These are phyloP conservation scores for Chrysopilus asiliformis DNA, from an alignment of 2,888 invertebrate species.

Conservation along the genomic window DNA sequence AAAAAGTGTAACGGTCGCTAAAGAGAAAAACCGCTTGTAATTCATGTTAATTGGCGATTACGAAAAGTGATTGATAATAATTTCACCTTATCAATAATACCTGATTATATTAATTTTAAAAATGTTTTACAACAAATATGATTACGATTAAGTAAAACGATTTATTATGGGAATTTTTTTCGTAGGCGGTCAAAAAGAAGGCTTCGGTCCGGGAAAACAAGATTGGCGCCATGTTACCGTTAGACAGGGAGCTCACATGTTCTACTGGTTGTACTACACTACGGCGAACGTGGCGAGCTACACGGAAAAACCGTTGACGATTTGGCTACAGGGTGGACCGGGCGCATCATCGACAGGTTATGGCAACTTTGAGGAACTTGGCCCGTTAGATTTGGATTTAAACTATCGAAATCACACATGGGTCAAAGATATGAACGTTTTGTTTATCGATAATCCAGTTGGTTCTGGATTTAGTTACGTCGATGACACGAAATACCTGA, in stretches of 20 bases:
- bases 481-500: slow-evolving; percentile 38
- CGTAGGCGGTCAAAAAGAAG: slow-evolving; percentile 16
- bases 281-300: slow-evolving; percentile 45
- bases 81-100: too few relatives aligned
- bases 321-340: slow-evolving; percentile 85
- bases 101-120: too few relatives aligned
- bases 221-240: slow-evolving; percentile 63
- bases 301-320: slow-evolving; percentile 58
- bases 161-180: too few relatives aligned
- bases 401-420: slow-evolving; percentile 60
- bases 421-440: slow-evolving; percentile 65
- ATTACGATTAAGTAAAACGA: too few relatives aligned
- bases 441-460: slow-evolving; percentile 85
- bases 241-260: slow-evolving; percentile 63
- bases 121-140: too few relatives aligned
- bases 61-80: too few relatives aligned
- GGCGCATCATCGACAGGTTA: slow-evolving; percentile 65
- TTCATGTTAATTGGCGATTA: too few relatives aligned
- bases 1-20: too few relatives aligned
- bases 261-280: slow-evolving; percentile 77
- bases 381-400: slow-evolving; percentile 54
- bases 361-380: slow-evolving; percentile 79
- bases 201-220: slow-evolving; percentile 51
- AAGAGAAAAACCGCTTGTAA: too few relatives aligned
- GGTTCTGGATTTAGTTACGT: slow-evolving; percentile 79